Evolutionary conservation across 2,113 vertebrate genomes (phyloP), one percentile per base, ranked within the genome.

Genomic region (Puntigrus tetrazona): DNA sequence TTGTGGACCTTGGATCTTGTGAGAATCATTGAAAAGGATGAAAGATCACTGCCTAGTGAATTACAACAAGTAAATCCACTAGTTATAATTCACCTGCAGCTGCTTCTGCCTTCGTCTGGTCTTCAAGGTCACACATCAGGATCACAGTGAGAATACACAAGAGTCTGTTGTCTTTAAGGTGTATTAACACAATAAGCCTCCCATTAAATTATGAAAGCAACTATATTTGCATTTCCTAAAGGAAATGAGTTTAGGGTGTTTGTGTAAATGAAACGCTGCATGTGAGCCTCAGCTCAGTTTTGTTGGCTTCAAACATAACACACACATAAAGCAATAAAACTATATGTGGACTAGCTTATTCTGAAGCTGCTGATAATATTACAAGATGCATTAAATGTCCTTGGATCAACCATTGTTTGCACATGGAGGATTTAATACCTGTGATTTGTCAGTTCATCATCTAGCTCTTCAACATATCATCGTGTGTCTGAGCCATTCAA

Each of bases 1-100:
- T 31, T 75, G 43, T 78, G 7, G 78, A 65, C 78, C 52, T 78
- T 81, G 63, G 20, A 69, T 67, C 63, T 31, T 81, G 63, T 34
- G 45, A 36, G 43, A 36, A 81, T 47, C 43, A 70, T 36, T 70
- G 45, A 70, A 81, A 27, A 52, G 45, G 29, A 81, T 81, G 6
- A 81, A 70, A 22, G 63, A 45, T 52, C 57, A 20, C 25, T 29
- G 25, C 29, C 59, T 34, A 29, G 36, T 80, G 78, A 50, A 81
- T 70, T 81, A 52, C 36, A 69, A 81, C 13, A 81, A 67, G 59
- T 65, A 81, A 69, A 81, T 69, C 43, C 41, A 47, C 41, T 81
- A 52, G 79, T 81, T 70, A 70, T 70, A 70, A 81, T 81, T 81
- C 79, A 81, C 63, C 61, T 81, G 63, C 61, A 81, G 79, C 63